These are phyloP conservation scores for Spheniscus mendiculus DNA, from an alignment of 2,113 vertebrate species.

Conservation along the genomic window DNA sequence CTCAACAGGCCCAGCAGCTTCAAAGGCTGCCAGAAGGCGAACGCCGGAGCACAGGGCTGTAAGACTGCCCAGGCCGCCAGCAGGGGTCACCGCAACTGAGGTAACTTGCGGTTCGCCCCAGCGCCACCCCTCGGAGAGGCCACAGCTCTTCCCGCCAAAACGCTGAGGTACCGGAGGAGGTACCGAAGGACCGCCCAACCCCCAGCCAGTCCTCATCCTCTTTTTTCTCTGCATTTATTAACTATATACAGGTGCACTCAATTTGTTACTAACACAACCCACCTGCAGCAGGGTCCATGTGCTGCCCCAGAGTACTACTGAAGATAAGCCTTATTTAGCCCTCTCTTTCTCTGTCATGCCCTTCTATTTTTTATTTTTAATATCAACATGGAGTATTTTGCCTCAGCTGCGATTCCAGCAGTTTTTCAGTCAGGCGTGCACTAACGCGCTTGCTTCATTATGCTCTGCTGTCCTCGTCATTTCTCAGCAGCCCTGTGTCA, in stretches of 20 bases:
- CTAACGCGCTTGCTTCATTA: fast-evolving
- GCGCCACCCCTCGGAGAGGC: fast-evolving
- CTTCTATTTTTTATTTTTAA: neutral
- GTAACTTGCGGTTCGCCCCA: fast-evolving
- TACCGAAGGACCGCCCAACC: fast-evolving
- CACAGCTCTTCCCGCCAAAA: neutral
- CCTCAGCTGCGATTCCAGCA: neutral
- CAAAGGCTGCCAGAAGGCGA: neutral
- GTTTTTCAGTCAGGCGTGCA: neutral
- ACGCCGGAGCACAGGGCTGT: fast-evolving
- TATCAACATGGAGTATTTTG: neutral
- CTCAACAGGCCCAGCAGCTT: fast-evolving
- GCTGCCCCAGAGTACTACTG: neutral
- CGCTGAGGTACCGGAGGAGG: fast-evolving
- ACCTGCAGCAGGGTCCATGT: neutral
- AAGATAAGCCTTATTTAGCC: neutral
- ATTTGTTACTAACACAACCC: neutral
- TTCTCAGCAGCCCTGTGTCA: neutral
- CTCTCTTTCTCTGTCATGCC: neutral
- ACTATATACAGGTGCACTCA: neutral
- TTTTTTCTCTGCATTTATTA: neutral
- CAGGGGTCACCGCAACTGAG: fast-evolving
- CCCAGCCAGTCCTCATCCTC: fast-evolving
- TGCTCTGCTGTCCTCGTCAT: neutral
- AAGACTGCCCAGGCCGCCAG: fast-evolving